Conservation (phyloP, 2,888 invertebrate species). For the Orchesellides sinensis region DNA sequence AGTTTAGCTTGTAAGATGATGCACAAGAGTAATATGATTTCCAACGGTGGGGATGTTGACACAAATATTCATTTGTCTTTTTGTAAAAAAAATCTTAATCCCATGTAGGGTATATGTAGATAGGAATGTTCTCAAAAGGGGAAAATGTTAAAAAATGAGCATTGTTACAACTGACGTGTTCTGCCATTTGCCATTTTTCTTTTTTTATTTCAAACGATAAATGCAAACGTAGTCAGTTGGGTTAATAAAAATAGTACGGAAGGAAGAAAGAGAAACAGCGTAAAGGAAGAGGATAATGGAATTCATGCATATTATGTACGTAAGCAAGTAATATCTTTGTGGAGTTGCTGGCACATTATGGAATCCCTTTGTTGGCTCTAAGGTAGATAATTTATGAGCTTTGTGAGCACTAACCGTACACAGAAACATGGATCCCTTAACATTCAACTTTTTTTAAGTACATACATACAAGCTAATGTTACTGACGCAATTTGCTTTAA, state of each 20-base stretch:
- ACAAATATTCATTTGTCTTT: slow-evolving; percentile 53
- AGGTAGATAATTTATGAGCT: slow-evolving; percentile 66
- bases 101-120: no score
- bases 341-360: slow-evolving; percentile 28
- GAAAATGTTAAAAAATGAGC: slow-evolving; percentile 33
- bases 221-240: neutral
- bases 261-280: neutral
- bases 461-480: neutral
- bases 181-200: slow-evolving; percentile 35
- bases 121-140: neutral
- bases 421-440: neutral
- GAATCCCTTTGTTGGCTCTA: slow-evolving; percentile 48
- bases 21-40: no score
- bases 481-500: neutral
- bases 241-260: slow-evolving; percentile 25
- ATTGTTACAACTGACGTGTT: slow-evolving; percentile 18
- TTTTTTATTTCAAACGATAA: neutral
- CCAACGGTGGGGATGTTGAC: no score
- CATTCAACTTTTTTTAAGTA: neutral
- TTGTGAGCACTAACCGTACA: slow-evolving; percentile 15
- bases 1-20: no score
- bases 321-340: slow-evolving; percentile 47
- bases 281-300: neutral
- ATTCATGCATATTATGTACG: neutral
- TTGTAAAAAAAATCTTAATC: slow-evolving; percentile 28